Conservation (phyloP, 2,797 vertebrate species). For the Clangula hyemalis region DNA sequence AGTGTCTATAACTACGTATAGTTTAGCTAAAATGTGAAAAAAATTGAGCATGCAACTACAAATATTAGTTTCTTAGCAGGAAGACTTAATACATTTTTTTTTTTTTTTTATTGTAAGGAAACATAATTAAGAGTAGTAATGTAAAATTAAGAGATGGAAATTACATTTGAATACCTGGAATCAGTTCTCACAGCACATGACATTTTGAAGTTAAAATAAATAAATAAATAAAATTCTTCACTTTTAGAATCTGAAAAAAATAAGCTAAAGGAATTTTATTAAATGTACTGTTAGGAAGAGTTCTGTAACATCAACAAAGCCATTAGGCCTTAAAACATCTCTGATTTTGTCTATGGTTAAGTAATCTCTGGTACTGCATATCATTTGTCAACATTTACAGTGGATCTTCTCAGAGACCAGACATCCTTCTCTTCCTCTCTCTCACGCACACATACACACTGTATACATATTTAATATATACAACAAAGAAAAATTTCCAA, state of each 20-base stretch:
- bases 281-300: neutral
- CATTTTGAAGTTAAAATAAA: neutral
- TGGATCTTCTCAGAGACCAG: neutral
- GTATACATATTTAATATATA: neutral
- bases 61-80: neutral
- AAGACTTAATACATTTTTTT: neutral
- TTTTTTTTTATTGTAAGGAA: neutral
- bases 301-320: neutral
- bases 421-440: neutral
- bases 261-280: neutral
- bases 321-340: neutral
- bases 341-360: neutral
- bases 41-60: neutral
- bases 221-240: neutral
- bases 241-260: neutral
- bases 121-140: neutral
- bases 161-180: neutral
- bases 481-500: neutral
- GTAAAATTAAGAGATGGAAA: neutral
- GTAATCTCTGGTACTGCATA: rapidly evolving
- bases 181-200: neutral
- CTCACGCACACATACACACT: neutral
- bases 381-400: neutral
- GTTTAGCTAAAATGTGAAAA: neutral
- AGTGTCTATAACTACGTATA: neutral